Conservation (phyloP, 1,140 invertebrate genomes). For the Danaus plexippus region DNA sequence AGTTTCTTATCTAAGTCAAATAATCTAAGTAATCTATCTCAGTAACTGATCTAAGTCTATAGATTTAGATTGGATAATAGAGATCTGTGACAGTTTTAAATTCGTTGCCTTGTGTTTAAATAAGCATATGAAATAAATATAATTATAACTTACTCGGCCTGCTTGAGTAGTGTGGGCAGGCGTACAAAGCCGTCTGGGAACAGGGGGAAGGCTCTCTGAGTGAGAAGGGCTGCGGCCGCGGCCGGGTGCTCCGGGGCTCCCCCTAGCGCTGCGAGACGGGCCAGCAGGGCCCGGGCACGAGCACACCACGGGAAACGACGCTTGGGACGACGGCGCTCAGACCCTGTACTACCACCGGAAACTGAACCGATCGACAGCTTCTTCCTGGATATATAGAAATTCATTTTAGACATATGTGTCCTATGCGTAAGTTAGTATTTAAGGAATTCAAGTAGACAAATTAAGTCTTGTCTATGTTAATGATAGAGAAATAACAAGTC, state of each 20-base stretch:
- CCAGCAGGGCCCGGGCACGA: constrained; percentile 37
- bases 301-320: constrained; percentile 64
- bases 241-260: constrained; percentile 20
- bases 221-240: constrained; percentile 33
- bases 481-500: no score
- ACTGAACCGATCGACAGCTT: constrained; percentile 38
- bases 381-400: constrained; percentile 37
- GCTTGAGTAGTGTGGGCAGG: constrained; percentile 59
- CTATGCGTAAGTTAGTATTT: no score
- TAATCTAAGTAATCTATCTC: no score
- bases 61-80: no score
- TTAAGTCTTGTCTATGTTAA: no score
- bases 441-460: no score
- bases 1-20: no score
- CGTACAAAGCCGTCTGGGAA: constrained; percentile 61
- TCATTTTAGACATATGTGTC: no score
- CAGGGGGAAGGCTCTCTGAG: constrained; percentile 50
- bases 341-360: constrained; percentile 27
- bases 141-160: constrained; percentile 47
- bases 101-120: no score
- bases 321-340: constrained; percentile 59
- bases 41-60: no score
- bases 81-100: no score
- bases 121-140: constrained; percentile 8
- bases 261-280: constrained; percentile 26